Evolutionary conservation across 2,888 invertebrate species (phyloP).

Genomic region (Pelosia muscerda): DNA sequence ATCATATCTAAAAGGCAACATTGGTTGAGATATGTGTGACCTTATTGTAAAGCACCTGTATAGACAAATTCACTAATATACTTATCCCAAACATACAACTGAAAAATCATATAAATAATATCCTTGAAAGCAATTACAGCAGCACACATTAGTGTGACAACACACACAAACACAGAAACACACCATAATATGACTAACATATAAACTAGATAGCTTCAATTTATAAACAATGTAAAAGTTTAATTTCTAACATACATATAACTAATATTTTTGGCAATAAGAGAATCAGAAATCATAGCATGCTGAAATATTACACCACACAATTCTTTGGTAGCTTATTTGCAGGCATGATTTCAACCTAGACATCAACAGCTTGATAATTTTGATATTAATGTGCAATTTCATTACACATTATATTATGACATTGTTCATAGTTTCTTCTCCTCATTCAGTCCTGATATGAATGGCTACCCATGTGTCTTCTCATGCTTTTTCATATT

Average conservation of each 20-base stretch:
- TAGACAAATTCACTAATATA: slow-evolving; percentile 76
- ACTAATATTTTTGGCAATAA: slow-evolving; percentile 85
- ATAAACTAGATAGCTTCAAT: slow-evolving; percentile 82
- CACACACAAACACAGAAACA: slow-evolving; percentile 83
- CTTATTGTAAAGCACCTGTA: slow-evolving; percentile 83
- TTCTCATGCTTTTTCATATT: slow-evolving; percentile 87
- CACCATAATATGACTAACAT: slow-evolving; percentile 84
- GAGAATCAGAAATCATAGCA: slow-evolving; percentile 79
- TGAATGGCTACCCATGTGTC: slow-evolving; percentile 78
- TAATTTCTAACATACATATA: slow-evolving; percentile 71
- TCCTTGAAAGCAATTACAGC: slow-evolving; percentile 79
- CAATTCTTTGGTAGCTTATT: slow-evolving; percentile 41
- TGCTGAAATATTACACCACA: slow-evolving; percentile 62
- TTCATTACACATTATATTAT: slow-evolving; percentile 48
- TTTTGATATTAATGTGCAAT: slow-evolving; percentile 49
- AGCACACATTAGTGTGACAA: slow-evolving; percentile 77
- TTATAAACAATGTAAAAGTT: slow-evolving; percentile 75
- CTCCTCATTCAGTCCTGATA: slow-evolving; percentile 48
- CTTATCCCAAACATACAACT: slow-evolving; percentile 79
- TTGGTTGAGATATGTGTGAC: slow-evolving; percentile 84
- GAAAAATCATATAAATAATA: slow-evolving; percentile 73
- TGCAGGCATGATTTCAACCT: slow-evolving; percentile 32
- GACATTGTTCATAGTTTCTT: slow-evolving; percentile 52
- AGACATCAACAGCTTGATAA: slow-evolving; percentile 37
- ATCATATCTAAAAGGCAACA: slow-evolving; percentile 86